phyloP scores from a whole-genome alignment of 1,140 invertebrate species.

The Pomacea maculata region DNA sequence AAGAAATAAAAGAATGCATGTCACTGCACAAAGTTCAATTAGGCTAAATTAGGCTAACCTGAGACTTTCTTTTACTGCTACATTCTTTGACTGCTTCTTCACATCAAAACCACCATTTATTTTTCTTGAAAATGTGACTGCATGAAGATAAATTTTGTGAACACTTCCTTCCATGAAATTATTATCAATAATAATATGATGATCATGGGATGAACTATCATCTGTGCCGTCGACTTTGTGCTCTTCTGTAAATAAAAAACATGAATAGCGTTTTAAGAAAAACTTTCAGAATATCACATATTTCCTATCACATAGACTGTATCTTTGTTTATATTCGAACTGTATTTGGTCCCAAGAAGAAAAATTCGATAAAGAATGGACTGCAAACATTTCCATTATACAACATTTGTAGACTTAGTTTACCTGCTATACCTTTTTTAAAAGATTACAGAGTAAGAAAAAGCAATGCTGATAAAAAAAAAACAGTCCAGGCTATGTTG shows the following conservation, averaged over 20 bases:
- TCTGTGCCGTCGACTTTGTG: no score
- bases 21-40: no score
- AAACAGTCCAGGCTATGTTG: no score
- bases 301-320: neutral
- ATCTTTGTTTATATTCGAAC: no score
- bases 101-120: neutral
- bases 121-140: constrained; percentile 1
- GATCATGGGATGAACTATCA: neutral
- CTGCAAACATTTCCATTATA: no score
- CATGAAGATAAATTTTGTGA: constrained; percentile 25
- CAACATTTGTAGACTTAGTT: no score
- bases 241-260: no score
- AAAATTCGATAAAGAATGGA: no score
- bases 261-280: neutral
- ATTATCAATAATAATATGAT: neutral
- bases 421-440: no score
- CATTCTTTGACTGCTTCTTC: neutral
- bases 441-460: no score
- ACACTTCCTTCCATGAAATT: neutral
- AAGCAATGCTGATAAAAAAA: no score
- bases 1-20: neutral
- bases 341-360: no score
- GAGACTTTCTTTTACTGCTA: neutral
- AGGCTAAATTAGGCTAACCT: neutral
- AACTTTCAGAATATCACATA: neutral